Base-by-base conservation (phyloP, 2,888 invertebrate genomes). In the Cryptocheilus praepositus region DNA sequence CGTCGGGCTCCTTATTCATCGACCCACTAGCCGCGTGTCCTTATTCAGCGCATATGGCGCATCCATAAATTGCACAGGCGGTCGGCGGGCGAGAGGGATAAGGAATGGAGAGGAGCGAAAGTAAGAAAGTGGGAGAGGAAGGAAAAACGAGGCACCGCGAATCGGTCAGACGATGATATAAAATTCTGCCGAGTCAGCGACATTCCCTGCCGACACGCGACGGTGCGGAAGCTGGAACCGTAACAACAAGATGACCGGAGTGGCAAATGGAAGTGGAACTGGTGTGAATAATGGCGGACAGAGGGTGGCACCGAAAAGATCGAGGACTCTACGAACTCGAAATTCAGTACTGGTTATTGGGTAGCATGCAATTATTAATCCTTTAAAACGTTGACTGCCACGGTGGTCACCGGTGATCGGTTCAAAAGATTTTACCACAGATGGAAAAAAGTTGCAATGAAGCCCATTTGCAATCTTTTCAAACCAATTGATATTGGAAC, bases 191-290 rank as follows among this genome's bases (percentile, higher is more conserved):
- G 36, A 49, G 49, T 49, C 49, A 49, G 49, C 49, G 8, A 54
- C 56, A 51, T 64, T 44, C 22, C 8, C 18, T 45, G 45, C 3
- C 16, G 45, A 45, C 45, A 16, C 45, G 16, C 25, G 25, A 25
- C 25, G 19, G n/a, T 25, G 54, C 49, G 49, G 16, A 49, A 49
- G 49, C 49, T 49, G 49, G 7, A 21, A 52, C 22, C 61, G 46
- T 61, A 55, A 65, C 44, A 65, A 19, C 43, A 44, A 36, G 52
- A 52, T 45, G 63, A 59, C 43, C 22, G 49, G 46, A 51, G 52
- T 52, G 57, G 60, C 49, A 45, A n/a, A 45, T 36, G 44, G 44
- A 22, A 61, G 69, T 65, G 65, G 53, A 45, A 55, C 49, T 4
- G 18, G 49, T 49, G 59, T 59, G 64, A 53, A 53, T 59, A 60